phyloP scores from a whole-genome alignment of 2,888 invertebrate species.

The Penaeus monodon region DNA sequence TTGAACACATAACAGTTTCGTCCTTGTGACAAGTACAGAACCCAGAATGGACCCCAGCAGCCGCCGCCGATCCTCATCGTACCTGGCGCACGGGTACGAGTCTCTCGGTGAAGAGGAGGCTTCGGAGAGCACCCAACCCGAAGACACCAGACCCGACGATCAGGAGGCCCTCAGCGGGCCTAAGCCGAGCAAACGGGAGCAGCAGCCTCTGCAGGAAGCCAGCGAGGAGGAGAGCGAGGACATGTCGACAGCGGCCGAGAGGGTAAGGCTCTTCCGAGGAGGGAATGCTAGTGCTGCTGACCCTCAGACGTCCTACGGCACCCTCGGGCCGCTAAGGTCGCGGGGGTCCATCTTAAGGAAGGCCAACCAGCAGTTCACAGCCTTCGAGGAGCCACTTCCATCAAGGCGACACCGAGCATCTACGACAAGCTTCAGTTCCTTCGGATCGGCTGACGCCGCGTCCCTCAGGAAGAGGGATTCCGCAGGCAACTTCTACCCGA shows the following conservation, averaged over 20 bases:
- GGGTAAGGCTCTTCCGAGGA: too few relatives aligned
- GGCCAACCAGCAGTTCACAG: not conserved
- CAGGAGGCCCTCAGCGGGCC: too few relatives aligned
- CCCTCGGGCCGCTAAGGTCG: not conserved
- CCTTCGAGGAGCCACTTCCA: not conserved
- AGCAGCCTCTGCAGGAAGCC: too few relatives aligned
- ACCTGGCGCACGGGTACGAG: slow-evolving; percentile 1
- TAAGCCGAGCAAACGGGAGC: too few relatives aligned
- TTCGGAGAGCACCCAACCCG: not conserved
- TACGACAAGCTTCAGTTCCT: slow-evolving; percentile 2
- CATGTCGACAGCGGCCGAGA: too few relatives aligned
- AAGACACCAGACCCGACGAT: not conserved
- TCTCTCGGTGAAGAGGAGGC: slow-evolving; percentile 7
- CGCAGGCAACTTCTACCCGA: not conserved
- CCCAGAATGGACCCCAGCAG: not conserved
- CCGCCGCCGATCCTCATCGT: not conserved
- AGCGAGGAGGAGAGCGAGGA: too few relatives aligned
- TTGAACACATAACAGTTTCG: not conserved
- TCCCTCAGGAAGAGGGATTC: slow-evolving; percentile 35
- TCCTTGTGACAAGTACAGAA: not conserved
- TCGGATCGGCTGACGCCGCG: not conserved
- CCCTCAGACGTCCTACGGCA: slow-evolving; percentile 1
- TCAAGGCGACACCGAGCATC: not conserved
- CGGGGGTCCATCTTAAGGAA: slow-evolving; percentile 2
- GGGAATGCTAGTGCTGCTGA: too few relatives aligned